Evolutionary conservation across 2,888 invertebrate genomes (phyloP), one percentile per base, ranked within the genome.

Genomic region (Orthonychiurus folsomi): DNA sequence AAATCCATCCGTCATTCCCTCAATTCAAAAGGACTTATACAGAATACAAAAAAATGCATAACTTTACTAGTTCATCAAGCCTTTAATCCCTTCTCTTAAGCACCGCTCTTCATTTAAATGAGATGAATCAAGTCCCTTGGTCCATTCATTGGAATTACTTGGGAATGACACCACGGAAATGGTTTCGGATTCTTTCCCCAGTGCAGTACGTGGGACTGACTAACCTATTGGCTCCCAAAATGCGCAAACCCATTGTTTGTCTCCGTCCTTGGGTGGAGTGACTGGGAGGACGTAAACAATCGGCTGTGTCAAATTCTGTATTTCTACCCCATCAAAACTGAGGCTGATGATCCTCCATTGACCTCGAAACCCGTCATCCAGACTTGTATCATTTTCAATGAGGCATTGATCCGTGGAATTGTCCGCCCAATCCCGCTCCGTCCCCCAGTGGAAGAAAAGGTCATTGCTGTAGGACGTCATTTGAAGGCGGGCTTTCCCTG

Each of bases 151-250:
- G n/a, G n/a, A n/a, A n/a, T n/a, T n/a, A n/a, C n/a, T n/a, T n/a
- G n/a, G n/a, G n/a, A n/a, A n/a, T n/a, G n/a, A n/a, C n/a, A n/a
- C n/a, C n/a, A n/a, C n/a, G n/a, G n/a, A n/a, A n/a, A n/a, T n/a
- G n/a, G n/a, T n/a, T n/a, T n/a, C n/a, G n/a, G n/a, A n/a, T n/a
- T n/a, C n/a, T n/a, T n/a, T n/a, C n/a, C n/a, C n/a, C 24, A 23
- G 25, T n/a, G 5, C 20, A 20, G 3, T 25, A 23, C 56, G 23
- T n/a, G n/a, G 21, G 5, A 26, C 15, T 9, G 26, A 24, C 67
- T 62, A 71, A 75, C 74, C 70, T 28, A 62, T 52, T 62, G 67
- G 63, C 61, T 75, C 66, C 75, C 75, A 76, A 60, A 71, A 76
- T 1, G 74, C 75, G 64, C 76, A 76, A 3, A 59, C 61, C 63